Base-by-base conservation (phyloP, 2,888 invertebrate genomes). In the Clusia tigrina region DNA sequence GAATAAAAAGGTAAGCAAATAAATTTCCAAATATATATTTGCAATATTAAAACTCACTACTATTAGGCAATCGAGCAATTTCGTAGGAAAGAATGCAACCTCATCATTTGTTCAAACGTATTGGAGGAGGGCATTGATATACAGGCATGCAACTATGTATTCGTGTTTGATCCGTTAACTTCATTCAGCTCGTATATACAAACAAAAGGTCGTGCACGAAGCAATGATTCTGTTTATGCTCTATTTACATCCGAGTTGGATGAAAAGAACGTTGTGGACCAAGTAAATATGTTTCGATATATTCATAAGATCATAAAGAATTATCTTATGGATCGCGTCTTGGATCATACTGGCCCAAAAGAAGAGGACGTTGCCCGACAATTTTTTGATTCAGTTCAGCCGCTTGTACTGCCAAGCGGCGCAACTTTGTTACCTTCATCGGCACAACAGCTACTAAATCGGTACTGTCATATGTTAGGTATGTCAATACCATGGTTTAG, bases 71-170 rank as follows among this genome's bases (percentile, higher is more conserved):
- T 87, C n/a, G 75, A 84, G 18, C 85, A 87, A 38, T 91, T 91
- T 74, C 85, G 86, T 22, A 81, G 81, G 9, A 87, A 88, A 9
- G 83, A 86, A 32, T 81, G 86, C 3, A 94, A 94, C 79, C 77
- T 92, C 1, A 78, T 93, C 25, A 82, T 91, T 1, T 87, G 91
- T 1, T 91, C 96, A 0, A 91, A 90, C 78, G 92, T 96, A 0
- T 85, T 96, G 25, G 96, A 96, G 79, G 96, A 96, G 84, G 96
- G 96, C 0, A 88, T 96, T 9, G 95, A 96, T 81, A 87, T 96
- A 25, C 91, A 91, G 2, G 87, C 88, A 25, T 98, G 97, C 78
- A 89, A 91, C 66, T 83, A 94, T 46, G 91, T 96, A 0, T 75
- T 96, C 18, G 88, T 91, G 55, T 93, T 90, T 77, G 93, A 94